Base-by-base conservation (phyloP, 2,113 vertebrate species). In the Ptychochromis oligacanthus region DNA sequence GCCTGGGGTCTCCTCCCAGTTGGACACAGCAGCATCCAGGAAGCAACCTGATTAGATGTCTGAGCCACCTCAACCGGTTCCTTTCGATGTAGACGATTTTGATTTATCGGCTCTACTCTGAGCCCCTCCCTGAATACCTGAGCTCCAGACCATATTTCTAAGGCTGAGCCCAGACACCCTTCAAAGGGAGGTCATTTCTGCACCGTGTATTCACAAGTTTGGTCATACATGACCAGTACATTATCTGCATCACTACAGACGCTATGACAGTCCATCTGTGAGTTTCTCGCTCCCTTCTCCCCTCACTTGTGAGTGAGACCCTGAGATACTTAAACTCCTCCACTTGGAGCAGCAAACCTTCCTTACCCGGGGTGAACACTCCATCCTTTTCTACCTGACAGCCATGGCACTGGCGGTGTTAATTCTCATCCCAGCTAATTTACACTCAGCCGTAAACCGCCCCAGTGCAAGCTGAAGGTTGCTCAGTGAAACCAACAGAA, bases 241-340 rank as follows among this genome's bases (percentile, higher is more conserved):
- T 46, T 26, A 46, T 17, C 14, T 46, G 0, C 14, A 67, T 67
- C 9, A 46, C 38, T 67, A 12, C 38, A 46, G 24, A 67, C 17
- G 5, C 46, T 49, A 38, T 46, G 38, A 24, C 62, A 46, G 22
- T 67, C 62, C 62, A 65, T 46, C 62, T 46, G 22, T 67, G 4
- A 0, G 38, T 5, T 46, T 67, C 22, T 38, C 6, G n/a, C 14
- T 46, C 0, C 24, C 38, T 11, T 67, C 64, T 26, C 14, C 14
- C 43, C 7, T 46, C 38, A 22, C 22, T 46, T 67, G 62, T 67
- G 38, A 46, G 46, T 1, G 1, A 43, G 0, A 43, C 14, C 22
- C 38, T 67, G 22, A 67, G 38, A 67, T 43, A 67, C 38, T 46
- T 67, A 18, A 46, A 43, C 38, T 67, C n/a, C 62, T 65, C 14